Conservation (phyloP, 2,113 vertebrate species). For the Ramphastos sulfuratus region DNA sequence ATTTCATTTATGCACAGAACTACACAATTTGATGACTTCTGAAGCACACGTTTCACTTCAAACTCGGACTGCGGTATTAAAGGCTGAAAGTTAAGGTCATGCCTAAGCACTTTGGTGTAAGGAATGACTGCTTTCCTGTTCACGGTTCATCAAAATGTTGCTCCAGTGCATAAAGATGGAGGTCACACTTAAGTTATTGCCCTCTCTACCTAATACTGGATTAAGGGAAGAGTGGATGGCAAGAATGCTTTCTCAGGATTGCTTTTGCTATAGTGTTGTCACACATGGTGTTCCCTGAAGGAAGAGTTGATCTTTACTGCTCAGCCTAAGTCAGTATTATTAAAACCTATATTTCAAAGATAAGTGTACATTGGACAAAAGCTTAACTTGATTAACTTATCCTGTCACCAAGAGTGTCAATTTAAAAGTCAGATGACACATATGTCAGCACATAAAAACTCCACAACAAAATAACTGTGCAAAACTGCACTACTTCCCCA, state of each 20-base stretch:
- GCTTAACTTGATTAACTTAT: not conserved
- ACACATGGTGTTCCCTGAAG: not conserved
- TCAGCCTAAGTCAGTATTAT: not conserved
- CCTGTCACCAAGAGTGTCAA: not conserved
- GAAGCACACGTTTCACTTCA: not conserved
- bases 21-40: fast-evolving
- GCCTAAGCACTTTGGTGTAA: not conserved
- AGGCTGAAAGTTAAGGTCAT: not conserved
- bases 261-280: not conserved
- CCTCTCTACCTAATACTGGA: fast-evolving
- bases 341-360: constrained; percentile 7
- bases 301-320: not conserved
- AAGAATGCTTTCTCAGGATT: not conserved
- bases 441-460: not conserved
- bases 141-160: not conserved
- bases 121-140: not conserved
- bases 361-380: not conserved
- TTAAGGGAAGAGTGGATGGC: not conserved
- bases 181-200: not conserved
- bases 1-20: not conserved
- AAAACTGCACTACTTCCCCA: not conserved
- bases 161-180: not conserved
- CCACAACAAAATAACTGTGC: not conserved
- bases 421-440: not conserved
- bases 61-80: not conserved